Percentiles rank a stretch among this genome's conserved stretches.
Evolutionary conservation across 2,113 vertebrate genomes (phyloP).

Genomic region (Callopanchax toddi): DNA sequence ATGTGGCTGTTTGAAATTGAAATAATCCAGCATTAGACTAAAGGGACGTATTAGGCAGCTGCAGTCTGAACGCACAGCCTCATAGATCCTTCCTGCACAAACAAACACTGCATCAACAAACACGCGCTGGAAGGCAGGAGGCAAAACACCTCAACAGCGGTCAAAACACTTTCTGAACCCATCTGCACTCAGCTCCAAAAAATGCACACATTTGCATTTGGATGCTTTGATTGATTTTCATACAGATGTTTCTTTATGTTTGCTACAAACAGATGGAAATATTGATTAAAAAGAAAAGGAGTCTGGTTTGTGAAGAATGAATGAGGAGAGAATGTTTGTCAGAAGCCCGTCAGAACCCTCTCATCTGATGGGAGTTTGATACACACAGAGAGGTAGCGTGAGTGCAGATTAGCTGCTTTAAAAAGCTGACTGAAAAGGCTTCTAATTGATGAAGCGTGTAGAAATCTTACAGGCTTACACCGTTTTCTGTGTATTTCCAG

Average conservation of each 20-base stretch:
- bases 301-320: conserved; percentile 7
- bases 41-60: conserved; percentile 51
- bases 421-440: conserved; percentile 9
- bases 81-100: conserved; percentile 19
- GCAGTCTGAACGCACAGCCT: conserved; percentile 23
- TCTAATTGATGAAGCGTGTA: conserved; percentile 14
- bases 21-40: conserved; percentile 44
- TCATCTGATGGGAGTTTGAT: conserved; percentile 20
- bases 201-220: conserved; percentile 32
- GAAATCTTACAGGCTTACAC: conserved; percentile 17
- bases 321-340: conserved; percentile 47
- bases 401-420: conserved; percentile 29
- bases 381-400: conserved; percentile 19
- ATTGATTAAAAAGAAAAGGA: conserved; percentile 14
- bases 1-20: conserved; percentile 47
- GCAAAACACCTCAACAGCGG: conserved; percentile 34
- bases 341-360: conserved; percentile 23
- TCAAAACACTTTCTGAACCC: conserved; percentile 29
- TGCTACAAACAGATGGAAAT: conserved; percentile 49
- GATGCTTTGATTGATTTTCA: conserved; percentile 15
- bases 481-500: conserved; percentile 22
- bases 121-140: conserved; percentile 22
- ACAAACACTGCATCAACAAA: neutral
- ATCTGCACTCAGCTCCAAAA: conserved; percentile 4
- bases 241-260: conserved; percentile 23